These are phyloP conservation scores for Ephydatia muelleri DNA, from an alignment of 37 sponge, comb jelly and placozoan genomes.

Conservation along the genomic window DNA sequence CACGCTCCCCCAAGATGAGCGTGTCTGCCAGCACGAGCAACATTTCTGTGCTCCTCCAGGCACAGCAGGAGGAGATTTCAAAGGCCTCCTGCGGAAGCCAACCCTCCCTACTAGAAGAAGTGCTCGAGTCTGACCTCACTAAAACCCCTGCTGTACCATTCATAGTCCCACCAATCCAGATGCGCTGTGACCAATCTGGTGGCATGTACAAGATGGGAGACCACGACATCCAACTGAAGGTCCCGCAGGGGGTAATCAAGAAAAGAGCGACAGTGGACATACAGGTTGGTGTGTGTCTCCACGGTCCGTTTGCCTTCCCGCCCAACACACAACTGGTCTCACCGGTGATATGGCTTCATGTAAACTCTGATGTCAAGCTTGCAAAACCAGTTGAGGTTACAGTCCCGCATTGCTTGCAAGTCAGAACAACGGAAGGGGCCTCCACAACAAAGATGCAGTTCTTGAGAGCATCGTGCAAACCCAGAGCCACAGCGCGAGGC, in stretches of 20 bases:
- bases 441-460: background rate
- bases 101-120: background rate
- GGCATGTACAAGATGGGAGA: background rate
- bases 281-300: conserved; percentile 27
- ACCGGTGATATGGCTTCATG: conserved; percentile 20
- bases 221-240: conserved; percentile 3
- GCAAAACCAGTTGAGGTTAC: conserved; percentile 21
- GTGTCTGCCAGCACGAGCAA: too few relatives aligned
- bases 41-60: too few relatives aligned
- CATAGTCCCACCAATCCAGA: background rate
- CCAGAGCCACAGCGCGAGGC: background rate
- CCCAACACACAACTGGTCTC: conserved; percentile 2
- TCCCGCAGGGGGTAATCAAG: conserved; percentile 40
- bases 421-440: background rate
- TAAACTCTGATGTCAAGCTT: conserved; percentile 16
- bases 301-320: conserved; percentile 30
- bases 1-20: too few relatives aligned
- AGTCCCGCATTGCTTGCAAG: conserved; percentile 20
- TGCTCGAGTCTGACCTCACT: background rate
- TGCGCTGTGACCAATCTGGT: conserved; percentile 15
- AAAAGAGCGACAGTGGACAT: conserved; percentile 9
- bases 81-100: too few relatives aligned
- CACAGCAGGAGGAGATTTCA: too few relatives aligned
- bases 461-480: background rate
- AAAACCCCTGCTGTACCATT: conserved; percentile 13